Evolutionary conservation across 2,797 vertebrate species (phyloP).

Genomic region (Nasua narica): DNA sequence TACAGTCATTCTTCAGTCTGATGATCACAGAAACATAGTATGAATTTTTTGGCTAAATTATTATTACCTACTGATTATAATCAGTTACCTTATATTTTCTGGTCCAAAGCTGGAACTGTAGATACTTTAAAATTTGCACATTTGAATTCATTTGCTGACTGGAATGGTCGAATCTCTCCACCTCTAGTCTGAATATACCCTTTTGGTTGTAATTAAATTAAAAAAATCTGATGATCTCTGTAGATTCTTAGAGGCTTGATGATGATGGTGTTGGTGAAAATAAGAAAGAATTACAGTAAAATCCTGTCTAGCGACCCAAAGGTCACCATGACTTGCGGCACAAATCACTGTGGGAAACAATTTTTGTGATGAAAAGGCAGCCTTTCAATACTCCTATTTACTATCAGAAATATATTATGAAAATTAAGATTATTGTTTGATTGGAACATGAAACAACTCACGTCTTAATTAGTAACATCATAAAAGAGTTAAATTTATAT

Average conservation of each 20-base stretch:
- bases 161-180: conserved; percentile 55
- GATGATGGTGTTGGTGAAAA: conserved; percentile 83
- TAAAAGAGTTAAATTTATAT: conserved; percentile 73
- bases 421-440: conserved; percentile 80
- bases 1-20: conserved; percentile 26
- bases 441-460: conserved; percentile 77
- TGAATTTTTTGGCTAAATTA: conserved; percentile 34
- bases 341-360: conserved; percentile 80
- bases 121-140: conserved; percentile 38
- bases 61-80: conserved; percentile 35
- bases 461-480: conserved; percentile 72
- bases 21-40: conserved; percentile 54
- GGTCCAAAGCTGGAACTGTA: conserved; percentile 24
- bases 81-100: conserved; percentile 45
- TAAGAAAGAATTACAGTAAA: conserved; percentile 80
- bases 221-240: conserved; percentile 77
- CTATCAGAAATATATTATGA: conserved; percentile 79
- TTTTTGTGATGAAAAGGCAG: conserved; percentile 77
- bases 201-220: conserved; percentile 83
- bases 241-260: conserved; percentile 84
- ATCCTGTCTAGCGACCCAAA: conserved; percentile 77
- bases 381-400: conserved; percentile 76
- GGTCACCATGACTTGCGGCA: conserved; percentile 75
- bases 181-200: conserved; percentile 47
- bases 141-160: conserved; percentile 56